phyloP scores from a whole-genome alignment of 2,113 vertebrate species.

The Sitta europaea region DNA sequence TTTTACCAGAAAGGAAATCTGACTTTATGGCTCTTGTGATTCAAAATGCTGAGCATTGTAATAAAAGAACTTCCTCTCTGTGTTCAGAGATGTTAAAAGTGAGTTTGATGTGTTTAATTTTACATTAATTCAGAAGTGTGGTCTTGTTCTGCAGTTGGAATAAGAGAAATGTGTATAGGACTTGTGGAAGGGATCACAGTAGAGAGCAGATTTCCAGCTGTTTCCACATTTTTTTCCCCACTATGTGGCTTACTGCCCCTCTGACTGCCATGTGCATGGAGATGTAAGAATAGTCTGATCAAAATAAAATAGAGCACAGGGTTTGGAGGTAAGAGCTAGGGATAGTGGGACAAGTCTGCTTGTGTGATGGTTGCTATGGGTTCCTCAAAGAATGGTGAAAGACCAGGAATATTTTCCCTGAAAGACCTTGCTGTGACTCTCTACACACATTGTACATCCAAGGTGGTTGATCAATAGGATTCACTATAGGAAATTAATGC shows the following conservation, averaged over 20 bases:
- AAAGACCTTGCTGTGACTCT: neutral
- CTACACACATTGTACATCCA: accelerated
- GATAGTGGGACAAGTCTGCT: neutral
- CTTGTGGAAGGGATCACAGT: neutral
- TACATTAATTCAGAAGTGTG: neutral
- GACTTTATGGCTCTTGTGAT: neutral
- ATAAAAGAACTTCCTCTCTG: neutral
- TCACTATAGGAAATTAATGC: neutral
- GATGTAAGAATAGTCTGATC: neutral
- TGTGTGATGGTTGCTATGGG: neutral
- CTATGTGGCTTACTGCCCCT: neutral
- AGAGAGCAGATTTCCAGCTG: neutral
- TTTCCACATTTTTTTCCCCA: neutral
- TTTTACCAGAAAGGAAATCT: slow-evolving; percentile 10
- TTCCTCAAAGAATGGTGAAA: neutral
- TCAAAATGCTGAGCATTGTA: neutral
- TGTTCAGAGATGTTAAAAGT: slow-evolving; percentile 15
- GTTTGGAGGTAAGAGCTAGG: neutral
- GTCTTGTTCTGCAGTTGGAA: neutral
- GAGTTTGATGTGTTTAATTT: neutral
- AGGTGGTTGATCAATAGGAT: neutral
- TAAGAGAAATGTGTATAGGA: neutral
- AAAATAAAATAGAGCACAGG: neutral
- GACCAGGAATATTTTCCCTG: neutral
- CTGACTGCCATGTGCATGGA: neutral